phyloP scores from a whole-genome alignment of 1,140 invertebrate genomes.

The Zaprionus kolodkinae region DNA sequence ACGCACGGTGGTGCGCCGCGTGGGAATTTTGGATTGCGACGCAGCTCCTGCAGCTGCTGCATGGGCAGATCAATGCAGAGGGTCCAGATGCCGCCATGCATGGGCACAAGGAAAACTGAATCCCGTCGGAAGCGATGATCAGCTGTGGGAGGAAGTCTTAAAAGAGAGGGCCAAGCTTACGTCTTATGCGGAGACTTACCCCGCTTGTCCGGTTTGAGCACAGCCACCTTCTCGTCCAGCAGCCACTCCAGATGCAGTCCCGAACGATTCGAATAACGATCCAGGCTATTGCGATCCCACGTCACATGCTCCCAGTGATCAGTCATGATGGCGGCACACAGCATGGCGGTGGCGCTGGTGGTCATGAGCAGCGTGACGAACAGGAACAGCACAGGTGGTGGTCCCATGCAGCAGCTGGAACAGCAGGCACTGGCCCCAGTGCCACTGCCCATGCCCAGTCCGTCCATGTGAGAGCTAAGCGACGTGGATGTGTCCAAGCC shows the following conservation, averaged over 20 bases:
- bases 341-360: slow-evolving; percentile 89
- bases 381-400: slow-evolving; percentile 79
- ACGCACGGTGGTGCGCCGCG: slow-evolving; percentile 88
- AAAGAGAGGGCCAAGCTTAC: too few species aligned
- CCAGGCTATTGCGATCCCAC: slow-evolving; percentile 88
- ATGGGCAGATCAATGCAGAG: slow-evolving; percentile 91
- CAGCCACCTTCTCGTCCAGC: slow-evolving; percentile 87
- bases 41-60: slow-evolving; percentile 88
- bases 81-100: slow-evolving; percentile 94
- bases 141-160: slow-evolving; percentile 4
- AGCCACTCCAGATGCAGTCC: slow-evolving; percentile 86
- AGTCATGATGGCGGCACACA: slow-evolving; percentile 92
- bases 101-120: slow-evolving; percentile 90
- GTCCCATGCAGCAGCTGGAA: slow-evolving; percentile 77
- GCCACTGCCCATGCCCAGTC: slow-evolving; percentile 67
- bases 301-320: slow-evolving; percentile 93
- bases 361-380: slow-evolving; percentile 85
- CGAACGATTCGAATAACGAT: slow-evolving; percentile 85
- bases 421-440: slow-evolving; percentile 69
- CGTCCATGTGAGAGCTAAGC: slow-evolving; percentile 76
- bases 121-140: slow-evolving; percentile 82
- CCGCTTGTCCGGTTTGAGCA: slow-evolving; percentile 75
- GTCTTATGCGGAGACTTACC: slow-evolving; percentile 53
- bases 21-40: slow-evolving; percentile 88
- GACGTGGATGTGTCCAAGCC: slow-evolving; percentile 67